Base-by-base conservation (phyloP, 2,797 vertebrate species). In the Microchirus variegatus region DNA sequence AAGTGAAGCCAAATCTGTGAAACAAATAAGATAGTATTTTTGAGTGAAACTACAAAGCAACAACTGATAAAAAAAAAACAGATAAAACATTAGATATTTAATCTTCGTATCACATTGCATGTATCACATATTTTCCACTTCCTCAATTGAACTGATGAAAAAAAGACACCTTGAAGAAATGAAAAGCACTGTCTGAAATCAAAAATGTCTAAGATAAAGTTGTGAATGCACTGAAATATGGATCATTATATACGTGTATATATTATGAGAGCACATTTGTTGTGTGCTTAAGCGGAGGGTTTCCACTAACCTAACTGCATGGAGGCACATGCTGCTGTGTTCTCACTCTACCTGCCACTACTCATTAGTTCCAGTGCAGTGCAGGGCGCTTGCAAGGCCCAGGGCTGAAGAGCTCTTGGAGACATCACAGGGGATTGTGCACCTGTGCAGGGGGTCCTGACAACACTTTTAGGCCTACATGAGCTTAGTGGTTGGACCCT, bases 321-420 rank as follows among this genome's bases (percentile, higher is more conserved):
- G 86, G 74, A 71, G 75, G 70, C 76, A 80, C 70, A 56, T 11
- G 19, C 66, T 61, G 63, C 70, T 65, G 71, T 44, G 50, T 72
- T 85, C 77, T 81, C 78, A 70, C 87, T 83, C 59, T 93, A 93
- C 90, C 94, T 96, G 95, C 95, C 96, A 95, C 88, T 91, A 86
- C 85, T 78, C 88, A 94, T 96, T 96, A 96, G 83, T 95, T 95
- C 92, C 92, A 92, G 89, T 85, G 90, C 85, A 89, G 90, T 81
- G 91, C 85, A 90, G 92, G 92, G 87, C 84, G 50, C 87, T 65
- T 35, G 85, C 42, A 73, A 70, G 88, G 91, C 87, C 81, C 85
- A 55, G 64, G 85, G 90, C 90, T 91, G 54, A 78, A 87, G 78
- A 84, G 78, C 63, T 82, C 90, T 87, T 73, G 70, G 68, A 69